Conservation (phyloP, 2,113 vertebrate species). For the Tragelaphus scriptus region DNA sequence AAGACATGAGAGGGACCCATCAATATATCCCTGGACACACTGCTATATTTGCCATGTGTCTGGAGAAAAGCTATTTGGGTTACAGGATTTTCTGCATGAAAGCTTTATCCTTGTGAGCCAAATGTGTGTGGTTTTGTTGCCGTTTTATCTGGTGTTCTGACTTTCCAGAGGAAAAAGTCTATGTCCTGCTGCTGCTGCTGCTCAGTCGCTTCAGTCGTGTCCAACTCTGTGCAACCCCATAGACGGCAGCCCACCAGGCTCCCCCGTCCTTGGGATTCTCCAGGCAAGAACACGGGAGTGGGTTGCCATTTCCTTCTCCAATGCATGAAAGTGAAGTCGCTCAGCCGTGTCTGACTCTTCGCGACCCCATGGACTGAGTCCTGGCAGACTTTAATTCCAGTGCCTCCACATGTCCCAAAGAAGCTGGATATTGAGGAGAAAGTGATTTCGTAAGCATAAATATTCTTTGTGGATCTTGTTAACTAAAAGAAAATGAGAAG, state of each 20-base stretch:
- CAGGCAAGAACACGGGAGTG: too few relatives aligned
- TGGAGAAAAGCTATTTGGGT: background rate
- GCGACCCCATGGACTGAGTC: too few relatives aligned
- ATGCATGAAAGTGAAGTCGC: rapidly evolving
- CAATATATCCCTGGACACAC: background rate
- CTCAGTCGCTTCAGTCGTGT: too few relatives aligned
- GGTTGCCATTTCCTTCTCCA: too few relatives aligned
- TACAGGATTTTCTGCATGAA: background rate
- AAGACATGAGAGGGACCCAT: background rate
- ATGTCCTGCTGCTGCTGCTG: background rate
- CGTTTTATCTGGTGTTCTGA: background rate
- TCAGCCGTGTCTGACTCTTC: rapidly evolving
- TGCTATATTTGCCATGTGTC: background rate
- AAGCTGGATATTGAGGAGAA: background rate
- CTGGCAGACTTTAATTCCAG: background rate
- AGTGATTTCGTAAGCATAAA: background rate
- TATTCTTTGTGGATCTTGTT: background rate
- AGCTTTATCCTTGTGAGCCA: background rate
- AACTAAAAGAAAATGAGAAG: background rate
- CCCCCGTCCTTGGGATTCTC: too few relatives aligned
- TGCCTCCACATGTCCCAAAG: background rate
- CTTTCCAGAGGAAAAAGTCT: background rate
- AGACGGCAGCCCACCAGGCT: too few relatives aligned
- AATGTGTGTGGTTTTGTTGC: background rate
- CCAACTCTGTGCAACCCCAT: rapidly evolving